A percentile compares a stretch with the other conserved stretches of the same genome.
Conservation (phyloP, 2,797 vertebrate genomes). For the Hybognathus amarus region DNA sequence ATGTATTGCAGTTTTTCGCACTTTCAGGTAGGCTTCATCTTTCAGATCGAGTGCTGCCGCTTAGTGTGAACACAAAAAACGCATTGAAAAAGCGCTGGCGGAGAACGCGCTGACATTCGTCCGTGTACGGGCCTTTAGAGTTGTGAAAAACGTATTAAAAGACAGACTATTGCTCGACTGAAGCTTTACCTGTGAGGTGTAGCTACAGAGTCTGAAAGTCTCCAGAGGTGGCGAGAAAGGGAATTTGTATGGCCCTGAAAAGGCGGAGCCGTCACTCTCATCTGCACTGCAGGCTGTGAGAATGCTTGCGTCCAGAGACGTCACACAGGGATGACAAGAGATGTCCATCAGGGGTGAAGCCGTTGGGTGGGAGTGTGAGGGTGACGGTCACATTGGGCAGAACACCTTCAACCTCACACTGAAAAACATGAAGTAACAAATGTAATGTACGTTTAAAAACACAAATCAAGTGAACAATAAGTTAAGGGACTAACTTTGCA, state of each 20-base stretch:
- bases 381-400: slow-evolving; percentile 89
- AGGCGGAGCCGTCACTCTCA: slow-evolving; percentile 83
- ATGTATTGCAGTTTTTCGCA: too few species aligned
- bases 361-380: slow-evolving; percentile 88
- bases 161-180: slow-evolving; percentile 4
- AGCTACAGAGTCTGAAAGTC: slow-evolving; percentile 90
- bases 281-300: slow-evolving; percentile 86
- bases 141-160: neutral
- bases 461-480: neutral
- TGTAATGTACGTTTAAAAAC: neutral
- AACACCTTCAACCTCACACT: slow-evolving; percentile 95
- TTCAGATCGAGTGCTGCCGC: too few species aligned
- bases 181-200: slow-evolving; percentile 88
- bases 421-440: slow-evolving; percentile 25
- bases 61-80: too few species aligned
- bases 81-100: too few species aligned
- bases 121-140: too few species aligned
- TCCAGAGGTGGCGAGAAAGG: slow-evolving; percentile 92
- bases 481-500: slow-evolving; percentile 86
- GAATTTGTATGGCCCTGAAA: slow-evolving; percentile 93
- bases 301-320: slow-evolving; percentile 88
- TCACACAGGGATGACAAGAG: slow-evolving; percentile 93
- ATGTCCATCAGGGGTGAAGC: slow-evolving; percentile 93
- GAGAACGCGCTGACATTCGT: too few species aligned
- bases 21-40: too few species aligned